A percentile compares a stretch with the other conserved stretches of the same genome.
Evolutionary conservation across 1,140 invertebrate species (phyloP).

Genomic region (Theocolax elegans): DNA sequence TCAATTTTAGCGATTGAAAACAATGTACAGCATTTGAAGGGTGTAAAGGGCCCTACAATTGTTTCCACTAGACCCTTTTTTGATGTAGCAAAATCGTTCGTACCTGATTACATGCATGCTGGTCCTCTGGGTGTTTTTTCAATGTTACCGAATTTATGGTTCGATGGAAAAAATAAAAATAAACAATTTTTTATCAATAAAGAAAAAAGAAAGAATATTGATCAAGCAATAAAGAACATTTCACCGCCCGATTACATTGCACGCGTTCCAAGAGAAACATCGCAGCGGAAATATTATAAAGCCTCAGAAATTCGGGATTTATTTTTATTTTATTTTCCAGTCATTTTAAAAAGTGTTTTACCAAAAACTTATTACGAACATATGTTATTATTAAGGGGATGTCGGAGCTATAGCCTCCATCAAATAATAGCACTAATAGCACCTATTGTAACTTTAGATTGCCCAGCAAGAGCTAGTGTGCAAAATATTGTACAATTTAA

Average conservation of each 20-base stretch:
- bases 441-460: no score
- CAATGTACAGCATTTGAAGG: conserved; percentile 16
- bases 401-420: no score
- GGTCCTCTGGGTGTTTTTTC: conserved; percentile 22
- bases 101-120: conserved; percentile 37
- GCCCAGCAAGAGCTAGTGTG: no score
- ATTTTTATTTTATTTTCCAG: conserved; percentile 28
- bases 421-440: no score
- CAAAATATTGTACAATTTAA: no score
- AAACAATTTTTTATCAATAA: conserved; percentile 34
- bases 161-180: conserved; percentile 9
- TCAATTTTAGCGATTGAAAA: neutral
- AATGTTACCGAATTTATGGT: conserved; percentile 32
- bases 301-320: conserved; percentile 26
- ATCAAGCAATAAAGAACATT: neutral
- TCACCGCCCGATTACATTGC: conserved; percentile 23
- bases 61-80: conserved; percentile 17
- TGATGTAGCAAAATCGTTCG: conserved; percentile 13
- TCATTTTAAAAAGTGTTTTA: conserved; percentile 28
- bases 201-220: neutral
- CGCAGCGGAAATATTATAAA: conserved; percentile 29
- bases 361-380: conserved; percentile 33
- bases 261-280: conserved; percentile 26
- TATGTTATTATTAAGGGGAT: conserved; percentile 33
- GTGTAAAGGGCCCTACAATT: conserved; percentile 19